Percentiles rank a stretch among this genome's conserved stretches.
Evolutionary conservation across 2,797 vertebrate genomes (phyloP).

Genomic region (Muscicapa striata): DNA sequence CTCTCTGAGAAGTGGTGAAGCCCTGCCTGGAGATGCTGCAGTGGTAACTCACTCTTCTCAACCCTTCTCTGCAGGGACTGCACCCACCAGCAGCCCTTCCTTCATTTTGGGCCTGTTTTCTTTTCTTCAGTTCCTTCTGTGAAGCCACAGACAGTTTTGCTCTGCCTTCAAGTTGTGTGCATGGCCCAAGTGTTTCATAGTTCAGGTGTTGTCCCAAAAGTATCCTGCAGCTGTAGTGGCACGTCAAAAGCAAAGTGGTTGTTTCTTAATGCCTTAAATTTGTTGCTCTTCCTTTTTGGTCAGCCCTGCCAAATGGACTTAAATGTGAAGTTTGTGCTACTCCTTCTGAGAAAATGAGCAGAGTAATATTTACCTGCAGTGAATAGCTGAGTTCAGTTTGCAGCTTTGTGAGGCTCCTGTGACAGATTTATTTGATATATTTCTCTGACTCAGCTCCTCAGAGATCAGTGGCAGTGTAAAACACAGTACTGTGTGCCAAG

Average conservation of each 20-base stretch:
- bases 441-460: not conserved
- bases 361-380: not conserved
- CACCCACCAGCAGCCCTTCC: not conserved
- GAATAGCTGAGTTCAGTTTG: not conserved
- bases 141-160: accelerated
- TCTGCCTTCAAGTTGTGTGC: not conserved
- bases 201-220: not conserved
- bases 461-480: not conserved
- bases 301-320: not conserved
- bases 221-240: not conserved
- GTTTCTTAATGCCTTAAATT: not conserved
- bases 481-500: not conserved
- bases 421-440: not conserved
- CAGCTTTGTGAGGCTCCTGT: not conserved
- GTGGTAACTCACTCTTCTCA: not conserved
- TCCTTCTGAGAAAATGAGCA: not conserved
- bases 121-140: not conserved
- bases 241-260: not conserved
- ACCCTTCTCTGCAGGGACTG: not conserved
- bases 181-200: accelerated
- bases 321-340: not conserved
- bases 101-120: not conserved
- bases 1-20: not conserved
- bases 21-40: not conserved
- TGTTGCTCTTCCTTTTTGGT: not conserved